Evolutionary conservation across 2,797 vertebrate species (phyloP).

Genomic region (Catostomus latipinnis): DNA sequence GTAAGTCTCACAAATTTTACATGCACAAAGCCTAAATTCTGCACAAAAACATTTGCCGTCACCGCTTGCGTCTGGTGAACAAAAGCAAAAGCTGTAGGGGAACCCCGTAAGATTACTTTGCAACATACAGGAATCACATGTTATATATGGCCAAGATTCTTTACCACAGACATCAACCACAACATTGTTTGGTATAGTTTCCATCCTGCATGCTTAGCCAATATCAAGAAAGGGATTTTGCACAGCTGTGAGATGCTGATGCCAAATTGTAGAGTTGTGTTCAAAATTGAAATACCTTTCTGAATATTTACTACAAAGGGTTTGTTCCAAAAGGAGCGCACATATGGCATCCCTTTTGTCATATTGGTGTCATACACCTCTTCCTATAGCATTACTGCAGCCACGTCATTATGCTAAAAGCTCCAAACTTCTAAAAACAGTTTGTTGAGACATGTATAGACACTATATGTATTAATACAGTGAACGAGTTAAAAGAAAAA

Average conservation of each 20-base stretch:
- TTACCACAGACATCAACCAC: constrained; percentile 46
- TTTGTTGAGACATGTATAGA: constrained; percentile 43
- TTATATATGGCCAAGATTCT: constrained; percentile 31
- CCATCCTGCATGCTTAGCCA: constrained; percentile 18
- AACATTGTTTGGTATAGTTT: constrained; percentile 31
- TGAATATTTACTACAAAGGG: constrained; percentile 26
- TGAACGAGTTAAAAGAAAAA: constrained; percentile 42
- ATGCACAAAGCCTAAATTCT: constrained; percentile 27
- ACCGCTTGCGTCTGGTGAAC: constrained; percentile 6
- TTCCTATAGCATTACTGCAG: neutral
- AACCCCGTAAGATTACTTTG: constrained; percentile 36
- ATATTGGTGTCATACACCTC: neutral
- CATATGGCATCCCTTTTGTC: constrained; percentile 39
- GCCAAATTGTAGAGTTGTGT: constrained; percentile 11
- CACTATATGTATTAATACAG: neutral
- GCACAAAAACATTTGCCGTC: constrained; percentile 30
- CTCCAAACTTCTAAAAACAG: constrained; percentile 49
- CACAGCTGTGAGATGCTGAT: constrained; percentile 8
- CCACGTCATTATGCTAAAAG: constrained; percentile 66
- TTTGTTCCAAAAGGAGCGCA: neutral
- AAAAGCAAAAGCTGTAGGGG: constrained; percentile 31
- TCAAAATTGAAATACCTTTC: constrained; percentile 18
- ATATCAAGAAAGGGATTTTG: constrained; percentile 30
- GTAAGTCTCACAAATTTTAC: constrained; percentile 16
- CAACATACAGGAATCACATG: constrained; percentile 37